Evolutionary conservation across 2,113 vertebrate genomes (phyloP), one percentile per base, ranked within the genome.

Genomic region (Chamaea fasciata): DNA sequence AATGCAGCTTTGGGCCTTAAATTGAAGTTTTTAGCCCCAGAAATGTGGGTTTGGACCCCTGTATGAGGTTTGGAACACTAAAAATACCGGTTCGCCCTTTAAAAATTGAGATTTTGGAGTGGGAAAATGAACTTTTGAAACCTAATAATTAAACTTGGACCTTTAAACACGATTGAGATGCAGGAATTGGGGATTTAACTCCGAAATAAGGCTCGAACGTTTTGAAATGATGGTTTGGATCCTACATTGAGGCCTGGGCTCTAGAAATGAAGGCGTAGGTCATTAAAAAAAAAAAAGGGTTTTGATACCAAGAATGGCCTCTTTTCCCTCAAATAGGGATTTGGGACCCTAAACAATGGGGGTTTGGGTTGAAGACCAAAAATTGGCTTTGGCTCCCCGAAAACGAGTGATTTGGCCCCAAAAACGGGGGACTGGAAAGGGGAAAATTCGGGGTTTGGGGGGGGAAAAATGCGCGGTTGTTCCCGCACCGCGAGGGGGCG

Each of bases 131-230:
- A 16, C 3, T 1, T 15, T n/a, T 27, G 2, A 20, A 20, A 33
- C 0, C 5, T 13, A 16, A 21, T 13, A 22, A 28, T 7, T 5
- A 13, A n/a, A n/a, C 2, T 5, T 7, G 10, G 46, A 17, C 1
- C 1, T 27, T 42, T 13, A 16, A 8, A 6, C 1, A 0, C 3
- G 4, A 3, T 42, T 28, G 2, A 7, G 24, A 4, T 4, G 24
- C 11, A n/a, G 18, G 37, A 52, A 42, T 42, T 42, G 6, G 14
- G 30, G 18, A 17, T 42, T 52, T 28, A 8, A 2, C 6, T 12
- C 23, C 18, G 22, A 42, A 64, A 22, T 2, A 10, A 0, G 23
- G 6, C 1, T 22, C 17, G 5, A 14, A 8, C 0, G 2, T 19
- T 44, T 22, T 3, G 9, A 5, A 52, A 8, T 17, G 1, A 5